Evolutionary conservation across 2,113 vertebrate genomes (phyloP), one percentile per base, ranked within the genome.

Genomic region (Lampris incognitus): DNA sequence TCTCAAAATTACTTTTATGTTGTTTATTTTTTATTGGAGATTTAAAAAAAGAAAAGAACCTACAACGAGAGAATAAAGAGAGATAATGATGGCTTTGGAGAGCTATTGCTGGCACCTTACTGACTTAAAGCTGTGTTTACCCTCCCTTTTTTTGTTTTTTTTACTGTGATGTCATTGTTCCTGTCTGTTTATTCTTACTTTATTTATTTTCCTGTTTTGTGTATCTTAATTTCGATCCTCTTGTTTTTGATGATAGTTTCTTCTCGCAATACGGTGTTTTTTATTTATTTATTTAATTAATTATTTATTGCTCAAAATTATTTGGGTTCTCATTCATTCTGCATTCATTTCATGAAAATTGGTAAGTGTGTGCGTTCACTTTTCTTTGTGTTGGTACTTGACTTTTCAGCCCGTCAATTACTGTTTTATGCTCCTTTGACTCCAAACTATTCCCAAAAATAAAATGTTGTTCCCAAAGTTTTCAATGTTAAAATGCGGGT

Each of bases 361-460:
- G 93, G 79, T 91, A 81, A 50, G 84, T 90, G 86, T 93, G 90
- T 93, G 87, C 94, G 93, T 95, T 88, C 83, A 92, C 95, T 95
- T 93, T 92, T 96, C 94, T 96, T 95, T 13, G 94, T 96, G 93
- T 94, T 92, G 92, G 94, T 96, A 90, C 87, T 93, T 82, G 80
- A 76, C 89, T 95, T 95, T 95, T 95, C 39, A 73, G 87, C 84
- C 86, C 78, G 74, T 92, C 86, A 13, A 59, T 89, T 89, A 85
- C 88, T 91, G 88, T 90, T 84, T 92, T 94, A 94, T 95, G 95
- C 94, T 95, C 95, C 96, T 95, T 95, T 88, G 95, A 92, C 95
- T 97, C 94, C 94, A 95, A 94, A 94, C 95, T 96, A 95, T 96
- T 96, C 96, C 97, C 96, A 96, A 95, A 97, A 97, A 97, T 97